Evolutionary conservation across 2,113 vertebrate genomes (phyloP), one percentile per base, ranked within the genome.

Genomic region (Calyptommatus sinebrachiatus): DNA sequence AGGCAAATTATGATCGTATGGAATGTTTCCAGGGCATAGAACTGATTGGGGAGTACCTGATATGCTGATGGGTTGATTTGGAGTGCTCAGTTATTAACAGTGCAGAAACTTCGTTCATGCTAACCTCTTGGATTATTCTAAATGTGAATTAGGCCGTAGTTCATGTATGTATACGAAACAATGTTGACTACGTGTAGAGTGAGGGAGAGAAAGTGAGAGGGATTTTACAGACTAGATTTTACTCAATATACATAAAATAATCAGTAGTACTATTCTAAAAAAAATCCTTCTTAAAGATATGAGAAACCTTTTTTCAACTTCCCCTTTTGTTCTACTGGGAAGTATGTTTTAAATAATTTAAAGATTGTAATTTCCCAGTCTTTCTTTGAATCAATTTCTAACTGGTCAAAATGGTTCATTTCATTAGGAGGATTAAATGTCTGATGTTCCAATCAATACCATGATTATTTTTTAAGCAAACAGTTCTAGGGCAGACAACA

Each of bases 261-360:
- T 0, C 5, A 1, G 1, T 7, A 70, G 1, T 60, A 35, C 45
- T 81, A 53, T 21, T 22, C 3, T 80, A 31, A 14, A 81, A 45
- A 7, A 76, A 3, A 11, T 0, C 31, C 5, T 35, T 12, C 72
- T 86, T 46, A 35, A 18, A 0, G 63, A 28, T 41, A 7, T n/a
- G 4, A 69, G 21, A n/a, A 24, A 16, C 1, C 6, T 75, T 82
- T 82, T 53, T 84, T 28, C 83, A 62, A 1, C 1, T 60, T 73
- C 0, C 0, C 0, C 2, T 79, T 84, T 68, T 73, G 3, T 16
- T 71, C 22, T 1, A 68, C 16, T 72, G 10, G 0, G 67, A 5
- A 46, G 22, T 76, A 53, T 22, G n/a, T 74, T 76, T 71, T 71
- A 0, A 79, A 46, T 68, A 84, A 31, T 45, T 85, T 61, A 84